Evolutionary conservation across 2,113 vertebrate genomes (phyloP), one percentile per base, ranked within the genome.

Genomic region (Oxyura jamaicensis): DNA sequence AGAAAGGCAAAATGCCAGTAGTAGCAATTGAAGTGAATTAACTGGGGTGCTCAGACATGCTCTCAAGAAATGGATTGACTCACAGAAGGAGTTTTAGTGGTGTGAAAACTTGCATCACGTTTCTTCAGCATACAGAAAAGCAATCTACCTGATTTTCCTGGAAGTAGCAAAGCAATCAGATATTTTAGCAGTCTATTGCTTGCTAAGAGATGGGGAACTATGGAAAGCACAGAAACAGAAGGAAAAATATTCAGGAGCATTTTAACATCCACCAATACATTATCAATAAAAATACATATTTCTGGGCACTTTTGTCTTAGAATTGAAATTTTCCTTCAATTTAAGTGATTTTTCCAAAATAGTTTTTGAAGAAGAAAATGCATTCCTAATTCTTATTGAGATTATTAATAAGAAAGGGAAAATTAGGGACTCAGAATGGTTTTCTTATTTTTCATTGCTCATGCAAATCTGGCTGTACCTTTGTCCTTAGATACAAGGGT

Each of bases 161-260:
- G 79, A 96, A 95, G 44, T 20, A 92, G 44, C 48, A 87, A 79
- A 93, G 67, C 87, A 95, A 87, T 95, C 89, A 80, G 79, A 6
- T 91, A 22, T 92, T 88, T 91, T 86, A 79, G 35, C 31, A n/a
- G 63, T 36, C 86, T 93, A 8, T 52, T 91, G 19, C 55, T 50
- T 90, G 55, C 23, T 84, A 78, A 93, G 63, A 94, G 8, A 53
- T 52, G 36, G 11, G 48, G 25, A 89, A 58, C 50, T 36, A 50
- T 31, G 48, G 48, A 88, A 90, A 84, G 20, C 79, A 33, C 15
- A 86, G 77, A 62, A 93, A 82, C 8, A 13, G 39, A 13, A 75
- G 39, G 78, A 36, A 13, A 84, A 92, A 82, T 76, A 11, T 3
- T 33, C 31, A 55, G 53, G 84, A 76, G 76, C 18, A 44, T 59